phyloP scores from a whole-genome alignment of 2,113 vertebrate species.

The Saccopteryx bilineata region DNA sequence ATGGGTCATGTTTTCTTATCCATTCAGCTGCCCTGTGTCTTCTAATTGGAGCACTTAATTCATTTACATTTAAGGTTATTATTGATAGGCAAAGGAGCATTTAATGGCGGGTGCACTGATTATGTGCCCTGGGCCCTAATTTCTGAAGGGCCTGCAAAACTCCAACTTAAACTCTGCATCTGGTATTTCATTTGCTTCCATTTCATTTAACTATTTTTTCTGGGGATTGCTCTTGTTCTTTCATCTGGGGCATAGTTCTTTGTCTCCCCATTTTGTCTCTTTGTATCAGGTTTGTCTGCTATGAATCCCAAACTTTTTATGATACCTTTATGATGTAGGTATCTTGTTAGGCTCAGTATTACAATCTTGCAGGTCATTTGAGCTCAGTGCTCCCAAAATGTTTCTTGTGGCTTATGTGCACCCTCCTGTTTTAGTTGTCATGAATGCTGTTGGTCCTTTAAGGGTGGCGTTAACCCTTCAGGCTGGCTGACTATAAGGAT shows the following conservation, averaged over 20 bases:
- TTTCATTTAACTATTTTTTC: not conserved
- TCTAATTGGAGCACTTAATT: not conserved
- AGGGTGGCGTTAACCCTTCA: too few species aligned
- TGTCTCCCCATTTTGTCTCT: not conserved
- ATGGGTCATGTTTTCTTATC: not conserved
- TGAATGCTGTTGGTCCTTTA: too few species aligned
- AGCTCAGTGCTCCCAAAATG: not conserved
- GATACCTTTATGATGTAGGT: not conserved
- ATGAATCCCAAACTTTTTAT: not conserved
- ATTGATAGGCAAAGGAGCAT: not conserved
- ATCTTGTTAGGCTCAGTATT: not conserved
- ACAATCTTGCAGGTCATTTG: not conserved
- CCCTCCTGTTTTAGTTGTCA: not conserved
- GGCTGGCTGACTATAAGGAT: too few species aligned
- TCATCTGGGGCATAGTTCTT: not conserved
- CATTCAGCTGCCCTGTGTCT: not conserved
- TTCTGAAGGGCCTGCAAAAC: too few species aligned
- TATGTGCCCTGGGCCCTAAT: too few species aligned
- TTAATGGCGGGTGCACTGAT: too few species aligned
- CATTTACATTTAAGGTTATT: not conserved
- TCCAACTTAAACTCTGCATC: not conserved
- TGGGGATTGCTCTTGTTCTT: not conserved
- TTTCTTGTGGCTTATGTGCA: not conserved
- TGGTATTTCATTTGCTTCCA: not conserved
- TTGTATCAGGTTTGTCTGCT: not conserved